These are phyloP conservation scores for Lanius collurio DNA, from an alignment of 2,113 vertebrate genomes.

Conservation along the genomic window DNA sequence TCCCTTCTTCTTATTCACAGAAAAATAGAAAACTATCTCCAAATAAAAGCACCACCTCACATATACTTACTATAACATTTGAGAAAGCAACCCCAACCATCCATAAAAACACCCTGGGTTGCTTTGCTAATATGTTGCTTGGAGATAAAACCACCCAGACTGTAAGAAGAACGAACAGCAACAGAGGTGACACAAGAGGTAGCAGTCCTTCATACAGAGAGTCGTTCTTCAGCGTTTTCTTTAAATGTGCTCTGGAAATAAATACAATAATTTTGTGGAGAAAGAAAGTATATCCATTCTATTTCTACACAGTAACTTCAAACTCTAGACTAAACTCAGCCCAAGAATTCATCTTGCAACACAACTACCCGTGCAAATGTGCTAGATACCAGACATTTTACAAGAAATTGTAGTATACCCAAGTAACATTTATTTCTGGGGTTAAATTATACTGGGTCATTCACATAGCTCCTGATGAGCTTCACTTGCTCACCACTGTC, in stretches of 20 bases:
- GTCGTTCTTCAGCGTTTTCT: conserved; percentile 57
- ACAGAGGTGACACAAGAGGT: conserved; percentile 53
- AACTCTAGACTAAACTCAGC: background rate
- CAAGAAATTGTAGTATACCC: background rate
- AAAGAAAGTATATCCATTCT: background rate
- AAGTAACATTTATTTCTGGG: background rate
- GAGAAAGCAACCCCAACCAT: conserved; percentile 63
- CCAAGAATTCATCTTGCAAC: background rate
- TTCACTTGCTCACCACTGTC: background rate
- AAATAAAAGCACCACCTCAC: background rate
- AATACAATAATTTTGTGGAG: background rate
- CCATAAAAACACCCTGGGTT: conserved; percentile 62
- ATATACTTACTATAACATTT: conserved; percentile 58
- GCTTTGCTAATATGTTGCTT: conserved; percentile 37
- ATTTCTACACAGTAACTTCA: background rate
- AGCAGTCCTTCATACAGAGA: conserved; percentile 62
- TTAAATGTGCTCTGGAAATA: conserved; percentile 56
- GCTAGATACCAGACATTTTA: background rate
- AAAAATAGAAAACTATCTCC: background rate
- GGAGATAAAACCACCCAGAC: conserved; percentile 59
- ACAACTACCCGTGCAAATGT: background rate
- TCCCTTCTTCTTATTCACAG: background rate
- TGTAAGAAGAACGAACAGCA: conserved; percentile 57
- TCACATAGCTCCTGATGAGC: background rate
- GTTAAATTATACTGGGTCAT: background rate